These are phyloP conservation scores for Brachyptera risi DNA, from an alignment of 2,888 invertebrate species.

Conservation along the genomic window DNA sequence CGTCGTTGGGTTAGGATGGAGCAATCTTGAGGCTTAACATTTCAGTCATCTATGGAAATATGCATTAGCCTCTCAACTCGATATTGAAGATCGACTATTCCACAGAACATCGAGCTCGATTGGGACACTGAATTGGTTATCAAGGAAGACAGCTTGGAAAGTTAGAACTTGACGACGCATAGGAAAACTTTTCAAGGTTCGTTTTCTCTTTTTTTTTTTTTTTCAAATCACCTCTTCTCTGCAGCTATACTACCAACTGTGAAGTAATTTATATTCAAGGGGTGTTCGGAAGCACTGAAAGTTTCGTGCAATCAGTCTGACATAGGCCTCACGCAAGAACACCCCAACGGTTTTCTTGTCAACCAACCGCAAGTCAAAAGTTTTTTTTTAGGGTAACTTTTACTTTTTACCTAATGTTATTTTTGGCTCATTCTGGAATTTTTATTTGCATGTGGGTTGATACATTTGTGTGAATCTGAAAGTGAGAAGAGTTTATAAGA, in stretches of 20 bases:
- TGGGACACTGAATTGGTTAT: conserved; percentile 19
- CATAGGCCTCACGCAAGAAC: conserved; percentile 10
- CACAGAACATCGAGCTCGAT: background rate
- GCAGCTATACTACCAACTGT: background rate
- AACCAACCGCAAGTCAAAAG: conserved; percentile 11
- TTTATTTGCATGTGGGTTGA: too few relatives aligned
- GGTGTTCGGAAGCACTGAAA: conserved; percentile 14
- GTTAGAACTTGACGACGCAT: conserved; percentile 17
- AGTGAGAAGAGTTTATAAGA: too few relatives aligned
- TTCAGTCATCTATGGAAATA: conserved; percentile 16
- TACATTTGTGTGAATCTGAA: too few relatives aligned
- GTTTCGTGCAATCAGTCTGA: conserved; percentile 20
- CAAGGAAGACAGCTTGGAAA: conserved; percentile 19
- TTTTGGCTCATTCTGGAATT: background rate
- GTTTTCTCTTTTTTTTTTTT: conserved; percentile 12
- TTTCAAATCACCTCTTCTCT: conserved; percentile 18
- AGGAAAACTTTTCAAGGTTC: conserved; percentile 17
- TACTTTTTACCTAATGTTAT: background rate
- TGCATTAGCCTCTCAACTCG: conserved; percentile 3
- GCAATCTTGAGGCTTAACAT: conserved; percentile 3
- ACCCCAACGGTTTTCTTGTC: conserved; percentile 10
- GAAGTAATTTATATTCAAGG: conserved; percentile 20
- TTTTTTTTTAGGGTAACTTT: background rate
- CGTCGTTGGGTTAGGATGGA: too few relatives aligned
- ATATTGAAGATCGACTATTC: conserved; percentile 3